Base-by-base conservation (phyloP, 2,888 invertebrate species). In the Lasioglossum zephyrum region DNA sequence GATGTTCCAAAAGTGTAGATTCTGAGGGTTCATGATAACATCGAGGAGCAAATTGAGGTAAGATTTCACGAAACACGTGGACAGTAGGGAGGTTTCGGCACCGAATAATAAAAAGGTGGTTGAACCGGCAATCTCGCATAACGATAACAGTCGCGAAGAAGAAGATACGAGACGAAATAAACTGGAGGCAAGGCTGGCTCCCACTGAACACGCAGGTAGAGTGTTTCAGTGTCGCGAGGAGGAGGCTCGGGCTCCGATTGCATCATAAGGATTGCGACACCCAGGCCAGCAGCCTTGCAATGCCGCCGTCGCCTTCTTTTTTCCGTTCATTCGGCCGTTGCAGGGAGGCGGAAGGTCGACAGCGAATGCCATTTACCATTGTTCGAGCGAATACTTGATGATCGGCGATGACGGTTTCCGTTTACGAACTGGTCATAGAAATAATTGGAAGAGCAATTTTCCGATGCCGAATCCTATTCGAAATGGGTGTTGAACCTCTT, bases 191-290 rank as follows among this genome's bases (percentile, higher is more conserved):
- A 79, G 39, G 49, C 79, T 76, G 79, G 36, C 57, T 44, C 13
- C 57, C 60, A 78, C 81, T 77, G 81, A 78, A 66, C 63, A 31
- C 77, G 57, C 86, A 83, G 78, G 84, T 74, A 73, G 77, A 66
- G 18, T 4, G 57, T 83, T 77, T 87, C 87, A 83, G 76, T 80
- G 88, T 88, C 84, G 80, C 79, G 78, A 81, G 70, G 70, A 73
- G 81, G 73, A 53, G 53, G 22, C 70, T 74, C 74, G n/a, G n/a
- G 26, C 44, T 39, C 66, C 72, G 78, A 84, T 90, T 90, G 89
- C 91, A 77, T 91, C 91, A 90, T 74, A 63, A 77, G 57, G 70
- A 90, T 90, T 90, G 88, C 90, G 83, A 86, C 88, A 90, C 79
- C 75, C 77, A 72, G 77, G 70, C 82, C 81, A 77, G 81, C 86